Evolutionary conservation across 1,140 invertebrate species (phyloP).

Genomic region (Trialeurodes vaporariorum): DNA sequence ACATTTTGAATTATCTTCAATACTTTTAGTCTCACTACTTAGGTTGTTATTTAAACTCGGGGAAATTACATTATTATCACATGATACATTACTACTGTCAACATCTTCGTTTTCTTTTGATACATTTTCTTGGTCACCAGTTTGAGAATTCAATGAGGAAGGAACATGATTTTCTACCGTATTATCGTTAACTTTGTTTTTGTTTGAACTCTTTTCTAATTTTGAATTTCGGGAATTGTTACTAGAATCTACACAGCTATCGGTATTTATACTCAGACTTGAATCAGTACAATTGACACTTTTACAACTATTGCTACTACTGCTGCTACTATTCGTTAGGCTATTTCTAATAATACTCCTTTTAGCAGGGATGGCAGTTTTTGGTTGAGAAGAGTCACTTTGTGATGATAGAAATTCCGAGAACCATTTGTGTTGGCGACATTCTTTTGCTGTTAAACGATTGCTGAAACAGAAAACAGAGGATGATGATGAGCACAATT

Average conservation of each 20-base stretch:
- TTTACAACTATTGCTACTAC: neutral
- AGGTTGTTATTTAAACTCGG: no score
- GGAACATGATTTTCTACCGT: neutral
- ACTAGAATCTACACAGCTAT: neutral
- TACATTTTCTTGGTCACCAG: no score
- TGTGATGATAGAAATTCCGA: neutral
- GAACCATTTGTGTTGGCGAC: slow-evolving; percentile 51
- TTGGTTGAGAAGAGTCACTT: neutral
- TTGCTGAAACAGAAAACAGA: slow-evolving; percentile 40
- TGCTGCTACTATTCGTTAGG: neutral
- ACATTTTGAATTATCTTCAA: neutral
- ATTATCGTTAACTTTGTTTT: neutral
- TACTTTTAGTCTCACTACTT: neutral
- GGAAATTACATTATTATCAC: no score
- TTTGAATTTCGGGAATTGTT: neutral
- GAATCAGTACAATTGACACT: neutral
- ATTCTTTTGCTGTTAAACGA: slow-evolving; percentile 47
- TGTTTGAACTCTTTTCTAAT: neutral
- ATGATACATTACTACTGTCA: no score
- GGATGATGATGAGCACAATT: no score
- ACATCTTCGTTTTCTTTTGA: no score
- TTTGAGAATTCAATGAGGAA: no score
- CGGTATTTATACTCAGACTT: neutral
- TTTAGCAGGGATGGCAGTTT: neutral
- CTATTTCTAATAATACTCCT: neutral